Percentiles rank a stretch among this genome's conserved stretches.
Conservation (phyloP, 1,140 invertebrate species). For the Eupristina koningsbergeri region DNA sequence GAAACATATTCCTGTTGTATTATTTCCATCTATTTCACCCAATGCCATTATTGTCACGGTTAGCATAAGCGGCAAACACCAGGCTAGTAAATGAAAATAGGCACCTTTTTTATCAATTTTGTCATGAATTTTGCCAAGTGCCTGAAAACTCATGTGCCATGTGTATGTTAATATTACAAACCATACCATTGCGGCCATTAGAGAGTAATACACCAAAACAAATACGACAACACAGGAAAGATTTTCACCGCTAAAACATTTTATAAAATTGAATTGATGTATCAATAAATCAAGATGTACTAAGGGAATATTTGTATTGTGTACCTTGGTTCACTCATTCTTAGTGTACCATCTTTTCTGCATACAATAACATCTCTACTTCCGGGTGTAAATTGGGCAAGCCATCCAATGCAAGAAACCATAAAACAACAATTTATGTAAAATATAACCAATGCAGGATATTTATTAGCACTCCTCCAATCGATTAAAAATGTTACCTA, state of each 20-base stretch:
- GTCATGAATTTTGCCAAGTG: conserved; percentile 89
- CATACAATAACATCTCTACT: conserved; percentile 91
- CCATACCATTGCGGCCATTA: conserved; percentile 95
- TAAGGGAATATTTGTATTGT: conserved; percentile 40
- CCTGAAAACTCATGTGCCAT: conserved; percentile 91
- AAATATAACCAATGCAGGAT: conserved; percentile 92
- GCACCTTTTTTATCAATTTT: conserved; percentile 92
- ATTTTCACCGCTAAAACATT: conserved; percentile 81
- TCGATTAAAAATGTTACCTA: conserved; percentile 91
- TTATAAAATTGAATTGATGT: neutral
- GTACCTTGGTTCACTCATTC: conserved; percentile 88
- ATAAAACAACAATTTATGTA: conserved; percentile 93
- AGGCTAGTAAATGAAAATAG: conserved; percentile 96
- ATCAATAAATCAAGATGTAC: neutral
- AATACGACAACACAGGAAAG: conserved; percentile 93
- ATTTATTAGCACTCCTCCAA: conserved; percentile 91
- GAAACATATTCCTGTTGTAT: conserved; percentile 95
- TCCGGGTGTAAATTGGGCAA: conserved; percentile 88
- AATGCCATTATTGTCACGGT: conserved; percentile 93
- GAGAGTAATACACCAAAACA: conserved; percentile 95
- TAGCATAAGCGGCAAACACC: conserved; percentile 92
- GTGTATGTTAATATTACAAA: conserved; percentile 96
- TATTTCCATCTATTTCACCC: conserved; percentile 93
- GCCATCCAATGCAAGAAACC: conserved; percentile 89
- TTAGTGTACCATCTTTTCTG: conserved; percentile 89